A percentile compares a stretch with the other conserved stretches of the same genome.
These are phyloP conservation scores for Samia ricini DNA, from an alignment of 1,140 invertebrate genomes.

Conservation along the genomic window DNA sequence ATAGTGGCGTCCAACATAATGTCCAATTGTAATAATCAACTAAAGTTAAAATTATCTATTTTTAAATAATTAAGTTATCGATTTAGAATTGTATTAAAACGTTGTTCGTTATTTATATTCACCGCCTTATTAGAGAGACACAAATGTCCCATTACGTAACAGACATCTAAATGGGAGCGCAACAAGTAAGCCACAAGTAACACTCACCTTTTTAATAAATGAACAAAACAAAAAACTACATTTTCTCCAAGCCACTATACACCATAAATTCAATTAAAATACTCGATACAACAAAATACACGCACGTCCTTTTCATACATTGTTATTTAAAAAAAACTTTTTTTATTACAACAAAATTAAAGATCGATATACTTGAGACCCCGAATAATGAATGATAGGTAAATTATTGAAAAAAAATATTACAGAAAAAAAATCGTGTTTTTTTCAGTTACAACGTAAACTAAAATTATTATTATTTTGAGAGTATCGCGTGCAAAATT, in stretches of 20 bases:
- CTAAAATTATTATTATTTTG: background rate
- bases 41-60: background rate
- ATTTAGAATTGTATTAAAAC: too few species aligned
- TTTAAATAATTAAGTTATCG: too few species aligned
- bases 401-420: background rate
- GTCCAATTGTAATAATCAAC: background rate
- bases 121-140: background rate
- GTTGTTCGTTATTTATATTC: too few species aligned
- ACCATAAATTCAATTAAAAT: conserved; percentile 42
- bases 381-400: background rate
- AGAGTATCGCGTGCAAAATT: conserved; percentile 26
- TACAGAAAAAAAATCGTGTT: background rate
- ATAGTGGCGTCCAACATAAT: conserved; percentile 11
- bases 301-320: conserved; percentile 22
- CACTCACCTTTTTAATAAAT: conserved; percentile 35
- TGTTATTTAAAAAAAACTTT: conserved; percentile 19
- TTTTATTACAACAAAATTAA: conserved; percentile 7
- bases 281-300: conserved; percentile 30
- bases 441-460: background rate
- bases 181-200: conserved; percentile 60
- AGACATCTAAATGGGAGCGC: conserved; percentile 37
- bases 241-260: conserved; percentile 40
- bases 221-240: conserved; percentile 39
- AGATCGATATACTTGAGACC: background rate
- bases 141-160: conserved; percentile 57